Evolutionary conservation across 2,888 invertebrate species (phyloP).

Genomic region (Cheilosia scutellata): DNA sequence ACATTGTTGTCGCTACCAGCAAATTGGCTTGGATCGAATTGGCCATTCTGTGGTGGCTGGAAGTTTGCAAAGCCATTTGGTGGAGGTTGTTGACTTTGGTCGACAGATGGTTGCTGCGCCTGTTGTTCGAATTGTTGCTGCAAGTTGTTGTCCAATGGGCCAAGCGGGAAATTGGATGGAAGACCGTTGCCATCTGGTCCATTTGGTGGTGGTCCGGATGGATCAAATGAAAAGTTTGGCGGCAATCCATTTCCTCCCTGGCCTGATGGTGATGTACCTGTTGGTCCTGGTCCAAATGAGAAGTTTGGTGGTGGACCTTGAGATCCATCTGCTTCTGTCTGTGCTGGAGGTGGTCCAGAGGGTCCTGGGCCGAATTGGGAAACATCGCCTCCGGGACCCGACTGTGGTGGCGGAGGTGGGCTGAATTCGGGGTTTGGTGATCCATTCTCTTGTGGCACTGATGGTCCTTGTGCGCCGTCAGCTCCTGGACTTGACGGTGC

Average conservation of each 20-base stretch:
- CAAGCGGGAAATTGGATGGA: conserved; percentile 18
- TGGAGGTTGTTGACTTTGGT: conserved; percentile 33
- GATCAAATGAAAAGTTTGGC: conserved; percentile 36
- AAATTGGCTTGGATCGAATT: conserved; percentile 62
- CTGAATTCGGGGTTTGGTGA: too few relatives aligned
- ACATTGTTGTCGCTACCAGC: conserved; percentile 59
- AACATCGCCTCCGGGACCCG: neutral
- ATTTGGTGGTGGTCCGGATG: neutral
- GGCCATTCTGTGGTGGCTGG: conserved; percentile 40
- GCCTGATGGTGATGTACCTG: conserved; percentile 11
- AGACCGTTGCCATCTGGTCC: conserved; percentile 1
- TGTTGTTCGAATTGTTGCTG: conserved; percentile 51
- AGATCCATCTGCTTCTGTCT: neutral
- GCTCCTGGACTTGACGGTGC: conserved; percentile 7
- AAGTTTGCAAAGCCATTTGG: conserved; percentile 46
- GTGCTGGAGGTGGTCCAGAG: conserved; percentile 5
- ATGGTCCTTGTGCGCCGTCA: conserved; percentile 8
- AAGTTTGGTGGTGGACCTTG: conserved; percentile 38
- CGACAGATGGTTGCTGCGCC: conserved; percentile 22
- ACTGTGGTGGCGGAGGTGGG: neutral
- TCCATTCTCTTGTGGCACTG: neutral
- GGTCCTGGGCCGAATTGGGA: conserved; percentile 8
- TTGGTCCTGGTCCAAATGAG: conserved; percentile 16
- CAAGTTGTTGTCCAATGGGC: conserved; percentile 41
- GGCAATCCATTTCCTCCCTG: conserved; percentile 6